A percentile compares a stretch with the other conserved stretches of the same genome.
Conservation (phyloP, 2,113 vertebrate genomes). For the Arizona elegans region DNA sequence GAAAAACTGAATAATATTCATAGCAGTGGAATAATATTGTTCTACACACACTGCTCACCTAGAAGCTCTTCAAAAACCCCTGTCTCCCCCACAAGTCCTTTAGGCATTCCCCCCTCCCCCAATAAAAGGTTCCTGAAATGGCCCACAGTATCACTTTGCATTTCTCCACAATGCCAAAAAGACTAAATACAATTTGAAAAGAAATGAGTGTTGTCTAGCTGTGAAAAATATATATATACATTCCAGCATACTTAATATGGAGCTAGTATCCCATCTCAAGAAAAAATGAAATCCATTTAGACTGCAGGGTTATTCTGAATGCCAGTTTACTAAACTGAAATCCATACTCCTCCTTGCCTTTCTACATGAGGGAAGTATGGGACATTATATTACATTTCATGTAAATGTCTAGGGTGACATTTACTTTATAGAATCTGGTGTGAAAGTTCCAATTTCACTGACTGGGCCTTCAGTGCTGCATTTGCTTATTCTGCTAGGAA, state of each 20-base stretch:
- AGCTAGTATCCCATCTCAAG: background rate
- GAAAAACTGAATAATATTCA: background rate
- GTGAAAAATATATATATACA: background rate
- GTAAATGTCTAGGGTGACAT: conserved; percentile 53
- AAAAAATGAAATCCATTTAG: background rate
- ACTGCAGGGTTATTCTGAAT: conserved; percentile 21
- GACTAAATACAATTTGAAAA: conserved; percentile 4
- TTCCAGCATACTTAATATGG: background rate
- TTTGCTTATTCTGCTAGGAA: conserved; percentile 54
- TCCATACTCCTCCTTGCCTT: conserved; percentile 30
- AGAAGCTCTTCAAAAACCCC: background rate
- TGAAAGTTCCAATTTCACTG: conserved; percentile 59
- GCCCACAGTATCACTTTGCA: background rate
- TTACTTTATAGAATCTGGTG: conserved; percentile 49
- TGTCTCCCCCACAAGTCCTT: background rate
- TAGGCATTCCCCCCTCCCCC: background rate
- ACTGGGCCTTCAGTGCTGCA: conserved; percentile 4
- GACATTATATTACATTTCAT: conserved; percentile 46
- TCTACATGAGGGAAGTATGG: conserved; percentile 37
- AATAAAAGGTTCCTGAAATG: background rate
- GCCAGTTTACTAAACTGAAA: conserved; percentile 20
- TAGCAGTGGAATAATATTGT: background rate
- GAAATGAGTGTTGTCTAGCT: background rate
- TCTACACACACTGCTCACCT: background rate
- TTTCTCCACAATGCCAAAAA: background rate